Evolutionary conservation across 2,888 invertebrate species (phyloP).

Genomic region (Campopleginae sp.): DNA sequence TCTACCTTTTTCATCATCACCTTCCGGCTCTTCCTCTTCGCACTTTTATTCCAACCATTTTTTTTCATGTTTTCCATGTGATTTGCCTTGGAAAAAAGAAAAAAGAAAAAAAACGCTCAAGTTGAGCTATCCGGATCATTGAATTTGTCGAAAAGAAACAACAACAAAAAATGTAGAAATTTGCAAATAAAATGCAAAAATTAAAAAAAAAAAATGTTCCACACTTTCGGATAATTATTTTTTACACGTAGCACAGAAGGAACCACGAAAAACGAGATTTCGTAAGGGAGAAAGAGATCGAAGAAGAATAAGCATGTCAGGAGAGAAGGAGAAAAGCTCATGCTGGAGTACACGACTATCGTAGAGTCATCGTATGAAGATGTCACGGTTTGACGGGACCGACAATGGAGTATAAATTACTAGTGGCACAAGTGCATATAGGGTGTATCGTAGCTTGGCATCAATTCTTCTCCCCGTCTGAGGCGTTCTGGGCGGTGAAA

Average conservation of each 20-base stretch:
- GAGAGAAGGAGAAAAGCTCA: constrained; percentile 21
- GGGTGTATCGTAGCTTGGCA: constrained; percentile 61
- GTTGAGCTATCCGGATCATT: neutral
- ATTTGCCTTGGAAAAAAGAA: neutral
- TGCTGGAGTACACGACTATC: constrained; percentile 57
- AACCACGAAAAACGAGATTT: neutral
- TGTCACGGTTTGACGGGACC: constrained; percentile 77
- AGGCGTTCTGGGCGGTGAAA: neutral
- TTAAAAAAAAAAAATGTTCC: too few relatives aligned
- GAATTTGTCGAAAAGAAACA: neutral
- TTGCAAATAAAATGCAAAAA: neutral
- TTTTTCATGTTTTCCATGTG: neutral
- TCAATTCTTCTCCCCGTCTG: constrained; percentile 40
- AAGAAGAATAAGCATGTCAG: neutral
- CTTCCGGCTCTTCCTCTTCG: constrained; percentile 13
- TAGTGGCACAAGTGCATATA: constrained; percentile 71
- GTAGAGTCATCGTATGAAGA: constrained; percentile 75
- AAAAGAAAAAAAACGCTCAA: neutral
- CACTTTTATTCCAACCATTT: neutral
- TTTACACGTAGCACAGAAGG: neutral
- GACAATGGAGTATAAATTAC: constrained; percentile 80
- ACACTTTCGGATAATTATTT: neutral
- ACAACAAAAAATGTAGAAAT: neutral
- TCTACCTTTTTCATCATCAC: constrained; percentile 16
- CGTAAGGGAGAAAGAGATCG: neutral